phyloP scores from a whole-genome alignment of 1,140 invertebrate genomes.

The Apis mellifera region DNA sequence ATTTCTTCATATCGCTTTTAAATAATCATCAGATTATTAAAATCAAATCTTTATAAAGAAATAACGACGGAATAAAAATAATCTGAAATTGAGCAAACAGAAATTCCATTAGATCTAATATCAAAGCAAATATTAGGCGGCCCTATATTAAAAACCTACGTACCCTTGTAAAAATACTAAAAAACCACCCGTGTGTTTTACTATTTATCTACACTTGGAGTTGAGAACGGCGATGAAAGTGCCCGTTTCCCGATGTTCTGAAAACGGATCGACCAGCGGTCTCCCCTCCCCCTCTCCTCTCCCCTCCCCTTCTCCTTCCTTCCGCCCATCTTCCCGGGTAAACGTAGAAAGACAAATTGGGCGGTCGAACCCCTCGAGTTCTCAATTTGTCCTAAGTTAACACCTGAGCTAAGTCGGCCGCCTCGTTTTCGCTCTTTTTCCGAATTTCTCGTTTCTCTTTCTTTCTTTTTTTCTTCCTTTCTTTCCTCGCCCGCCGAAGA shows the following conservation, averaged over 20 bases:
- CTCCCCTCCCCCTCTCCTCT: background rate
- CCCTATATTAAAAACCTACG: too few relatives aligned
- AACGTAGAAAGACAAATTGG: constrained; percentile 56
- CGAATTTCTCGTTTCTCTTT: constrained; percentile 39
- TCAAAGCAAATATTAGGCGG: too few relatives aligned
- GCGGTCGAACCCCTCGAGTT: constrained; percentile 51
- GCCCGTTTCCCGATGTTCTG: background rate
- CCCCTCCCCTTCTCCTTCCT: background rate
- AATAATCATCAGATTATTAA: too few relatives aligned
- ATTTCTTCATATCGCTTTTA: too few relatives aligned
- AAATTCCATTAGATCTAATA: too few relatives aligned
- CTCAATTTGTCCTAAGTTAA: constrained; percentile 70
- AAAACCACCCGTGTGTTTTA: background rate
- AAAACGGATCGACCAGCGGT: constrained; percentile 12
- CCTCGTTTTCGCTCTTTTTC: constrained; percentile 9
- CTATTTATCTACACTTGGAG: background rate
- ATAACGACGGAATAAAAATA: too few relatives aligned
- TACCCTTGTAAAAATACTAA: background rate
- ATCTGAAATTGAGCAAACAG: too few relatives aligned
- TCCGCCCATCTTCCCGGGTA: constrained; percentile 9
- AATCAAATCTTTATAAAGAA: too few relatives aligned
- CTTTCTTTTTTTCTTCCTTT: too few relatives aligned
- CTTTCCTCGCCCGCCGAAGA: constrained; percentile 25
- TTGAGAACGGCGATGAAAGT: background rate
- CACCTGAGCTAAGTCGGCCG: constrained; percentile 19